Evolutionary conservation across 1,140 invertebrate genomes (phyloP).

Genomic region (Trichonephila clavipes): DNA sequence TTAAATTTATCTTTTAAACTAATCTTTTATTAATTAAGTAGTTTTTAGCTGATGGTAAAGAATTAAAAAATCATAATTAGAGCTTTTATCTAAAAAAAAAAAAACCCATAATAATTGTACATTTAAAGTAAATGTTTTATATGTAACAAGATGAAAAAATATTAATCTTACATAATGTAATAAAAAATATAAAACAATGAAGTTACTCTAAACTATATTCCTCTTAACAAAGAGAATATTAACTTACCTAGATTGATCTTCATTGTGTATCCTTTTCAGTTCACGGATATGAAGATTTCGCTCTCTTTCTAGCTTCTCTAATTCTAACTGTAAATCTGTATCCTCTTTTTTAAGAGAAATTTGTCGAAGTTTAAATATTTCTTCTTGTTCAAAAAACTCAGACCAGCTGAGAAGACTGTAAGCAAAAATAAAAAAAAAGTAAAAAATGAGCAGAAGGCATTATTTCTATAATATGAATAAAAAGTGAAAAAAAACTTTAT

Average conservation of each 20-base stretch:
- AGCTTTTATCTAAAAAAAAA: too few species aligned
- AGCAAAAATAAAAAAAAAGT: not conserved
- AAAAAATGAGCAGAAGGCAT: not conserved
- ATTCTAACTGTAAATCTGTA: conserved; percentile 97
- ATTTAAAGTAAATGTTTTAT: too few species aligned
- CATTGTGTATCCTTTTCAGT: conserved; percentile 99
- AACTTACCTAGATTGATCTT: conserved; percentile 91
- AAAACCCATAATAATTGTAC: too few species aligned
- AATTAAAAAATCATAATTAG: too few species aligned
- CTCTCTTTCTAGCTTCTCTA: conserved; percentile 99
- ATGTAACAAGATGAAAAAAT: too few species aligned
- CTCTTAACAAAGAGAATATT: not conserved
- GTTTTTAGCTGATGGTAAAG: too few species aligned
- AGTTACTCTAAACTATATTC: too few species aligned
- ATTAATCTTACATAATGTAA: too few species aligned
- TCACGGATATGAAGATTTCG: conserved; percentile 99
- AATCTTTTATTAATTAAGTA: too few species aligned
- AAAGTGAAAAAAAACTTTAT: too few species aligned
- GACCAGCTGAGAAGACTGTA: conserved; percentile 80
- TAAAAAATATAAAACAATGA: too few species aligned
- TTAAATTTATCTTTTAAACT: too few species aligned
- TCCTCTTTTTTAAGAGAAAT: conserved; percentile 99
- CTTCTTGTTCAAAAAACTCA: conserved; percentile 84
- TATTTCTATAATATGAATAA: not conserved
- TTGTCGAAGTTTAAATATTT: conserved; percentile 90